phyloP scores from a whole-genome alignment of 2,888 invertebrate species.

The Microchrysa polita region DNA sequence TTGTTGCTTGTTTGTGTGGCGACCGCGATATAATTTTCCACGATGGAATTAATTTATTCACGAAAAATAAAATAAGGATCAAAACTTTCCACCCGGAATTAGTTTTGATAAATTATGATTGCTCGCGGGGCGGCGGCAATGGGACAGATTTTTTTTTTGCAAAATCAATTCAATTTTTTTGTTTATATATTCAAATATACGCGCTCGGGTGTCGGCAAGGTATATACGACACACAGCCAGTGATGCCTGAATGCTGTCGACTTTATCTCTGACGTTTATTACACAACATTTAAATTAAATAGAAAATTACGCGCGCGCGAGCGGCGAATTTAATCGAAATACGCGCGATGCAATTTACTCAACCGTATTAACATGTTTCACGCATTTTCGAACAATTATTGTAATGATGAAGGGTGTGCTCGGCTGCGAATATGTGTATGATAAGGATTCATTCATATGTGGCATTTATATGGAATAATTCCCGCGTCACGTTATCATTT shows the following conservation, averaged over 20 bases:
- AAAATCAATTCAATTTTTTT: slow-evolving; percentile 33
- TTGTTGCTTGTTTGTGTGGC: slow-evolving; percentile 61
- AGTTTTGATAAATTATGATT: no score
- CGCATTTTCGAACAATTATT: slow-evolving; percentile 31
- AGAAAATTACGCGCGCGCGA: slow-evolving; percentile 26
- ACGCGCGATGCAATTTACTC: slow-evolving; percentile 25
- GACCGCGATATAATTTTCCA: slow-evolving; percentile 2
- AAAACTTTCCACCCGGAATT: no score
- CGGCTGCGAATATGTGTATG: no score
- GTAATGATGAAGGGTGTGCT: not conserved
- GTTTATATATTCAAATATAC: slow-evolving; percentile 15
- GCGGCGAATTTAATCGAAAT: slow-evolving; percentile 12
- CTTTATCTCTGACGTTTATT: slow-evolving; percentile 15
- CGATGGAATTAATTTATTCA: not conserved
- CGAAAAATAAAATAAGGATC: not conserved
- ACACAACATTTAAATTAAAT: slow-evolving; percentile 5
- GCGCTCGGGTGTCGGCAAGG: no score
- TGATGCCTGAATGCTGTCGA: no score
- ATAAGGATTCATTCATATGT: not conserved
- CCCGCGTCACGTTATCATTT: not conserved
- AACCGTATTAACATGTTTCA: slow-evolving; percentile 36
- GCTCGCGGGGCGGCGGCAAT: slow-evolving; percentile 11
- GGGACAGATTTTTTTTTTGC: slow-evolving; percentile 35
- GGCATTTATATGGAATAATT: not conserved
- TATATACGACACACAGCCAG: no score